phyloP scores from a whole-genome alignment of 2,888 invertebrate genomes.

The Xestia rhomboidea region DNA sequence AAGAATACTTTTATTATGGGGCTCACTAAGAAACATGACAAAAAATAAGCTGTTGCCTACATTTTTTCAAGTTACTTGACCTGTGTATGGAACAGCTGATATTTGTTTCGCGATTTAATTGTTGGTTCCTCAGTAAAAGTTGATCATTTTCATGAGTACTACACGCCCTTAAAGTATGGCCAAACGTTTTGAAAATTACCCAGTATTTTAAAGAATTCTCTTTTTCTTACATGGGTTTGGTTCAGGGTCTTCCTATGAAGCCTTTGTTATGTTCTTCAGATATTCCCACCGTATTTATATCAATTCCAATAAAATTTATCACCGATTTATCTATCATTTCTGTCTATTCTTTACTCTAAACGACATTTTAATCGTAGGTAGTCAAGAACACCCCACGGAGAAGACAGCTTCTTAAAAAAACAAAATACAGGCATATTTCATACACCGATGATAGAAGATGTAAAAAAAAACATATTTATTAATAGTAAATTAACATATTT shows the following conservation, averaged over 20 bases:
- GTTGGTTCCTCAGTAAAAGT: neutral
- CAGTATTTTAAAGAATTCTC: neutral
- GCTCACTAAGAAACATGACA: no score
- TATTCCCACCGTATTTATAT: slow-evolving; percentile 33
- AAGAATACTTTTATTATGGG: no score
- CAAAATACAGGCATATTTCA: slow-evolving; percentile 61
- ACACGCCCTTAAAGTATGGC: neutral
- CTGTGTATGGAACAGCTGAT: neutral
- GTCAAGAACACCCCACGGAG: slow-evolving; percentile 62
- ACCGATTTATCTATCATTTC: slow-evolving; percentile 42
- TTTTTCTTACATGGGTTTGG: neutral
- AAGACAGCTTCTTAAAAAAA: slow-evolving; percentile 65
- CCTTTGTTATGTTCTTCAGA: neutral
- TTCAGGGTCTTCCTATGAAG: neutral
- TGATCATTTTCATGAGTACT: neutral
- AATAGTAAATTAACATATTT: slow-evolving; percentile 78
- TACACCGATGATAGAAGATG: slow-evolving; percentile 62
- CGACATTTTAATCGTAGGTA: slow-evolving; percentile 55
- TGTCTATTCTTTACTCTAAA: slow-evolving; percentile 43
- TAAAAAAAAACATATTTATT: slow-evolving; percentile 67
- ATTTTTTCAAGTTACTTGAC: no score
- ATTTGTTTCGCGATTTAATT: neutral
- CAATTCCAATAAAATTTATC: slow-evolving; percentile 53
- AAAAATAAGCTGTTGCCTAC: no score
- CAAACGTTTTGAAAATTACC: neutral